Conservation (phyloP, 2,888 invertebrate species). For the Dorcus hopei region DNA sequence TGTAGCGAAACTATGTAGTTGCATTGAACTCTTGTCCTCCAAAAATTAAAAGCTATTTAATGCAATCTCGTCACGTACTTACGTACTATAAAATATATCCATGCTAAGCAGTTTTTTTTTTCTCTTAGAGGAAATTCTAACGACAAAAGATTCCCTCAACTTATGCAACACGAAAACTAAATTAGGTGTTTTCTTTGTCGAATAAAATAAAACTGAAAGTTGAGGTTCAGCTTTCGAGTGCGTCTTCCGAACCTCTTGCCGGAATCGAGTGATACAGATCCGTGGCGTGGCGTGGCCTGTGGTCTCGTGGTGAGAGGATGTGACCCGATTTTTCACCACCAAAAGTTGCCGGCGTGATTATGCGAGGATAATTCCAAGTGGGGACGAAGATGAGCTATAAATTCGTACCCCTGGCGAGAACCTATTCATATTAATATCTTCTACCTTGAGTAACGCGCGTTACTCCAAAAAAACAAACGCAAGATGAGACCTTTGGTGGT, state of each 20-base stretch:
- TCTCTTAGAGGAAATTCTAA: too few species aligned
- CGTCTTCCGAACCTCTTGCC: constrained; percentile 13
- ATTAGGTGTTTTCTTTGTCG: too few species aligned
- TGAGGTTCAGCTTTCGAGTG: constrained; percentile 5
- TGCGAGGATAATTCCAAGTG: constrained; percentile 27
- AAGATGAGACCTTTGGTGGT: constrained; percentile 42
- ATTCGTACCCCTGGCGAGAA: constrained; percentile 27
- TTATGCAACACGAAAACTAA: too few species aligned
- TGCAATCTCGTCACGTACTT: too few species aligned
- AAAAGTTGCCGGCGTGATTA: constrained; percentile 30
- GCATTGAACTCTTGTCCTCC: too few species aligned
- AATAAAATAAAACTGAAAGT: too few species aligned
- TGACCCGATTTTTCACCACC: constrained; percentile 42
- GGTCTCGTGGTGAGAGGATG: constrained; percentile 37
- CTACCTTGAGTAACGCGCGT: constrained; percentile 34
- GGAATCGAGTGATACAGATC: constrained; percentile 32
- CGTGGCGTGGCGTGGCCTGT: constrained; percentile 20
- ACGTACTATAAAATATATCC: too few species aligned
- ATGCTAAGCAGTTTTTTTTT: too few species aligned
- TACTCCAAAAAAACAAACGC: constrained; percentile 24
- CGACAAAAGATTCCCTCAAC: too few species aligned
- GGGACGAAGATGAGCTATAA: constrained; percentile 41
- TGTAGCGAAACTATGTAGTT: too few species aligned
- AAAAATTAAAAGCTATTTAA: too few species aligned
- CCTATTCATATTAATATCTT: constrained; percentile 30